Percentiles rank a stretch among this genome's conserved stretches.
Conservation (phyloP, 2,888 invertebrate genomes). For the Diaperis boleti region DNA sequence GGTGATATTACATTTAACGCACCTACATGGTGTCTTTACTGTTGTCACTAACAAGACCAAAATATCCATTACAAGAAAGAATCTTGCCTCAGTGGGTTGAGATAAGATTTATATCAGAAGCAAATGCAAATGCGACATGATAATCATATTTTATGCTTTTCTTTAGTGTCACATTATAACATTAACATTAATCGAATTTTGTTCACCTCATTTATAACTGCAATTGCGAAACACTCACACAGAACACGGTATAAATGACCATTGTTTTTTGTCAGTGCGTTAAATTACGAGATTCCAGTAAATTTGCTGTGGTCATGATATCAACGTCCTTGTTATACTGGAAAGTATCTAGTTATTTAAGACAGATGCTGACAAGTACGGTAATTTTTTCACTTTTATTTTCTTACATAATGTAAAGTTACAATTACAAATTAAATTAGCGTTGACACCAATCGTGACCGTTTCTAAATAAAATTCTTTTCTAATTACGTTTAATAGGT, state of each 20-base stretch:
- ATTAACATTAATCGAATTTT: conserved; percentile 1
- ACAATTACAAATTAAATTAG: not conserved
- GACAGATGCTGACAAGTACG: too few relatives aligned
- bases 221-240: not conserved
- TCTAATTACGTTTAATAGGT: conserved; percentile 3
- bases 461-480: conserved; percentile 1
- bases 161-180: not conserved
- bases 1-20: not conserved
- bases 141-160: conserved; percentile 1
- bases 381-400: not conserved
- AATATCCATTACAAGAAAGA: conserved; percentile 6
- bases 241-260: not conserved
- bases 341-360: too few relatives aligned
- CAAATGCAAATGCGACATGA: conserved; percentile 15
- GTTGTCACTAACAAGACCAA: conserved; percentile 3
- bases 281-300: not conserved
- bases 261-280: not conserved
- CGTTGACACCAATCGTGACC: not conserved
- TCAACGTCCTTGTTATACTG: too few relatives aligned
- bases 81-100: conserved; percentile 8
- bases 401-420: not conserved
- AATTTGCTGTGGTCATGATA: too few relatives aligned
- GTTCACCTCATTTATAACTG: not conserved
- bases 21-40: conserved; percentile 4
- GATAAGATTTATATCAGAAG: conserved; percentile 3